Base-by-base conservation (phyloP, 2,797 vertebrate genomes). In the Tamandua tetradactyla region DNA sequence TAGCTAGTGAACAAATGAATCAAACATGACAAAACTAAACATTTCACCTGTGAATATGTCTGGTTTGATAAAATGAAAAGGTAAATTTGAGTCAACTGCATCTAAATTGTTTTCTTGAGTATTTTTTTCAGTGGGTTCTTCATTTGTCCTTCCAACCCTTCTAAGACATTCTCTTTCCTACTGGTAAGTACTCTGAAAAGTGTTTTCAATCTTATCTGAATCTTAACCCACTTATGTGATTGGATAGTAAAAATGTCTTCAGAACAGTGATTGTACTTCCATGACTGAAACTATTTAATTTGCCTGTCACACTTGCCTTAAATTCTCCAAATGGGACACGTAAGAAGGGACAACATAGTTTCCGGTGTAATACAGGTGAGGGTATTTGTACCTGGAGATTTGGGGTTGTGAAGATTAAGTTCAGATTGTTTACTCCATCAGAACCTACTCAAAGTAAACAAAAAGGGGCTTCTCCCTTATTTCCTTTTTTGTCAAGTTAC, bases 31-130 rank as follows among this genome's bases (percentile, higher is more conserved):
- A 61, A 5, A 85, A 82, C 44, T 7, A 85, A n/a, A 82, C 44
- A 91, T 47, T 91, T 96, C 42, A 86, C 79, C 62, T 90, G 55
- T 80, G 72, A 76, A 44, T 74, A 66, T 22, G 64, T 72, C 62
- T 92, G 49, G 40, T 64, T 61, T 89, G 61, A 17, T 42, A 87
- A 84, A 95, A 89, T 78, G 55, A 94, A 96, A 97, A 91, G 42
- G 71, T 40, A 81, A 92, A 80, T 52, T 84, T 14, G 47, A 78
- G 91, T 30, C 27, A 96, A 52, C 7, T 20, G 49, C 23, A 83
- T 72, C 49, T 83, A 76, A 49, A 32, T 80, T 25, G 25, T 40
- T 89, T 94, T 89, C 68, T 84, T 85, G 49, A 37, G 74, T 68
- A 42, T 93, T 83, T 94, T 76, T 76, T 90, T 78, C 15, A 69